Evolutionary conservation across 2,888 invertebrate species (phyloP), one percentile per base, ranked within the genome.

Genomic region (Graphium colonna): DNA sequence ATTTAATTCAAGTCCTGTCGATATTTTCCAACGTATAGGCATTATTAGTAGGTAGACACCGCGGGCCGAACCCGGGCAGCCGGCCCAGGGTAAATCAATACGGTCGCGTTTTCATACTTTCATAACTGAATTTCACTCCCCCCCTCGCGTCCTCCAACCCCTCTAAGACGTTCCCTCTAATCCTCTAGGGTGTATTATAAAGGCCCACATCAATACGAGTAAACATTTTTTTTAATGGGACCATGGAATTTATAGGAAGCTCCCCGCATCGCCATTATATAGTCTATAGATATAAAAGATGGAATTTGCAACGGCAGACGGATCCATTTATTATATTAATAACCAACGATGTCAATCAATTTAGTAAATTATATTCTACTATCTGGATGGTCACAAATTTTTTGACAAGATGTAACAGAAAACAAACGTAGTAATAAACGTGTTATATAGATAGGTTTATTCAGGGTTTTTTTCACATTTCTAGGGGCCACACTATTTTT

Each of bases 61-160:
- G 36, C 39, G 28, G 38, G 40, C 13, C 5, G 13, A n/a, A 15
- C 13, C 21, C 18, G 43, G 36, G 36, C 41, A 36, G 48, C 42
- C 42, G 52, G 46, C 49, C 46, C 49, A 47, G 51, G 49, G 56
- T 56, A 69, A 70, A 76, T 77, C 74, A 66, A 77, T 77, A 73
- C 55, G 52, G 56, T 60, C 56, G 61, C 68, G 67, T 67, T 69
- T 71, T 69, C 69, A 70, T 72, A 69, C 69, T 70, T 53, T 72
- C 69, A 73, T 75, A 77, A 77, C 70, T 67, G 67, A 69, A 68
- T 71, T 69, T 69, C 65, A 67, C 54, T 55, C 55, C 51, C 57
- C 26, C 52, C 44, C 47, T 43, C 49, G 46, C 41, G 38, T 33
- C 42, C 28, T 17, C 49, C 47, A 50, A 52, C 51, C 53, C 49